Evolutionary conservation across 1,140 invertebrate species (phyloP).

Genomic region (Apolygus lucorum): DNA sequence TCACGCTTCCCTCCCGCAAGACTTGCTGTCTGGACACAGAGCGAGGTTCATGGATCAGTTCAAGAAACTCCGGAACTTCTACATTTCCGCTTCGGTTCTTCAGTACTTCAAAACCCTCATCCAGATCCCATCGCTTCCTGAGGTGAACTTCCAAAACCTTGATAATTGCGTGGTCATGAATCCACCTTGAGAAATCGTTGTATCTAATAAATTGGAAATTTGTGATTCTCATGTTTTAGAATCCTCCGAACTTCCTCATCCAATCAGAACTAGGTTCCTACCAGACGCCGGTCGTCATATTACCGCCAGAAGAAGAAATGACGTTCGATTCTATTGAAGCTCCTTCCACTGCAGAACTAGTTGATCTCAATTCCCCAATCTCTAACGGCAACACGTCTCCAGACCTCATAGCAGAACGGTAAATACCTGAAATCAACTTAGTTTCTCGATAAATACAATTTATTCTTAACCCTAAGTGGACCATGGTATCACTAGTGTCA

Average conservation of each 20-base stretch:
- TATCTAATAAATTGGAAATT: not conserved
- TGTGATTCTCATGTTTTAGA: slow-evolving; percentile 43
- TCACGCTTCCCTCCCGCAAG: slow-evolving; percentile 80
- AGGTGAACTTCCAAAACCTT: slow-evolving; percentile 57
- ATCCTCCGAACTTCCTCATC: slow-evolving; percentile 91
- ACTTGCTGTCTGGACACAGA: slow-evolving; percentile 71
- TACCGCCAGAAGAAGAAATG: slow-evolving; percentile 49
- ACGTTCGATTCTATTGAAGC: slow-evolving; percentile 23
- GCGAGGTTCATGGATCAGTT: slow-evolving; percentile 87
- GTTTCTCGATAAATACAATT: no score
- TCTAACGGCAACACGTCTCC: slow-evolving; percentile 50
- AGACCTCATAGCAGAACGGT: slow-evolving; percentile 47
- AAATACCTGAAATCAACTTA: no score
- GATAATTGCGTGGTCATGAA: no score
- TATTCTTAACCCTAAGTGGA: no score
- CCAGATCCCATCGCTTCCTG: slow-evolving; percentile 82
- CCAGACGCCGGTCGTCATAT: slow-evolving; percentile 84
- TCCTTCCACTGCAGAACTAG: slow-evolving; percentile 43
- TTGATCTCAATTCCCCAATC: slow-evolving; percentile 39
- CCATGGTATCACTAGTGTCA: no score
- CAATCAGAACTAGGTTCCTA: slow-evolving; percentile 88
- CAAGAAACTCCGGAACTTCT: slow-evolving; percentile 81
- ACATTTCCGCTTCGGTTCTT: slow-evolving; percentile 81
- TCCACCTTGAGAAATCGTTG: no score
- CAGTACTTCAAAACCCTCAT: slow-evolving; percentile 98